Evolutionary conservation across 2,797 vertebrate genomes (phyloP).

Genomic region (Fistularia commersonii): DNA sequence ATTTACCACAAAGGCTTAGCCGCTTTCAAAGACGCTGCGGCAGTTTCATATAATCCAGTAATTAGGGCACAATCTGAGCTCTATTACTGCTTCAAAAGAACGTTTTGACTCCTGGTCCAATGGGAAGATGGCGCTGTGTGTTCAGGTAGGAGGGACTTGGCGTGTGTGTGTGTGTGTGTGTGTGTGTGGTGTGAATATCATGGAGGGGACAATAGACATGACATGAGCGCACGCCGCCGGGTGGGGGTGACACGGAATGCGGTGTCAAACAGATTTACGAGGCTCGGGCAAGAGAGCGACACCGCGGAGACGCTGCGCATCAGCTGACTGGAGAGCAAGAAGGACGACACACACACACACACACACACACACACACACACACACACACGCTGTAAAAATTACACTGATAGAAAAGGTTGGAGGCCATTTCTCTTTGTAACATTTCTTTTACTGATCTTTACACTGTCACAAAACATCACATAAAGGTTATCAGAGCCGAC

Average conservation of each 20-base stretch:
- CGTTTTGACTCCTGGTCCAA: slow-evolving; percentile 22
- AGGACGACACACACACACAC: slow-evolving; percentile 5
- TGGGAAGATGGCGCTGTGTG: background rate
- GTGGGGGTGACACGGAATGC: slow-evolving; percentile 62
- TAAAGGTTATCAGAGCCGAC: slow-evolving; percentile 54
- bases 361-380: slow-evolving; percentile 11
- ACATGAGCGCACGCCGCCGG: slow-evolving; percentile 19
- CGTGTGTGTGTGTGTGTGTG: slow-evolving; percentile 2
- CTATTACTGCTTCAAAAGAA: slow-evolving; percentile 34
- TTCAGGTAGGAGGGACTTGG: too few relatives aligned
- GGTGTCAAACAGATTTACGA: slow-evolving; percentile 69
- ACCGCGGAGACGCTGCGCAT: background rate
- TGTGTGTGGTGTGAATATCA: slow-evolving; percentile 14
- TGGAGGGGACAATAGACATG: slow-evolving; percentile 30
- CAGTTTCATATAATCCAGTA: slow-evolving; percentile 41
- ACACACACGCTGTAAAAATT: too few relatives aligned
- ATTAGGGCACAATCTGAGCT: slow-evolving; percentile 25
- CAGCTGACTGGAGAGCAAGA: too few relatives aligned
- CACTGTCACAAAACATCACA: slow-evolving; percentile 74
- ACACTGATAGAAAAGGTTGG: slow-evolving; percentile 20
- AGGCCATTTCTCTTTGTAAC: slow-evolving; percentile 24
- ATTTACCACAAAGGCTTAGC: slow-evolving; percentile 20
- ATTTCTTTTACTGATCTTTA: slow-evolving; percentile 70
- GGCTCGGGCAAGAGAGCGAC: background rate
- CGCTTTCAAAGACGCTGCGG: slow-evolving; percentile 26